Percentiles rank a stretch among this genome's conserved stretches.
Evolutionary conservation across 2,797 vertebrate species (phyloP).

Genomic region (Sebastes minor): DNA sequence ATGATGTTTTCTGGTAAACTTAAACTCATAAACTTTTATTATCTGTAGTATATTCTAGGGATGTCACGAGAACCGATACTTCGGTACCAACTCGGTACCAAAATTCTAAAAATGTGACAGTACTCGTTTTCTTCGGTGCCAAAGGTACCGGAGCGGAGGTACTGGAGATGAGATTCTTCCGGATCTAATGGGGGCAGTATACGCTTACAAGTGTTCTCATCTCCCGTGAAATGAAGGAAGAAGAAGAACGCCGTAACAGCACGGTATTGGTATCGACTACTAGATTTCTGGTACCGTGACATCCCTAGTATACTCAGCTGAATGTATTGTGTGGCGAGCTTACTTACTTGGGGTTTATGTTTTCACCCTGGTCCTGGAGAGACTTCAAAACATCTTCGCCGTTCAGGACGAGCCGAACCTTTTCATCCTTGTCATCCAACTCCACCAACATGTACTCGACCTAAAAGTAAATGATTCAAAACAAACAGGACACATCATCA

Average conservation of each 20-base stretch:
- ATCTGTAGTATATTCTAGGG: neutral
- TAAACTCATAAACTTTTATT: neutral
- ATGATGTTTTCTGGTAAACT: no score
- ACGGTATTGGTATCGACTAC: no score
- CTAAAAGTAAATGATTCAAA: conserved; percentile 68
- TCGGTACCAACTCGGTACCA: no score
- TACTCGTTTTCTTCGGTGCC: no score
- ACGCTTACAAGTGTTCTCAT: no score
- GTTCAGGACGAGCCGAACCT: conserved; percentile 87
- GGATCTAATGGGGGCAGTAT: no score
- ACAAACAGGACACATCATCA: neutral
- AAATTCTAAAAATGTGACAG: no score
- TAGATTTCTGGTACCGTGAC: neutral
- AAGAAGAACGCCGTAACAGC: no score
- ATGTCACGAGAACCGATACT: no score
- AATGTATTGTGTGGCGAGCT: neutral
- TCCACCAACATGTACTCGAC: conserved; percentile 98
- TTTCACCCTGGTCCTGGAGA: conserved; percentile 95
- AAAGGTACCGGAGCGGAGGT: no score
- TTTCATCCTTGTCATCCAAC: conserved; percentile 91
- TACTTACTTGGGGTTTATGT: conserved; percentile 95
- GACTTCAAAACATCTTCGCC: conserved; percentile 89
- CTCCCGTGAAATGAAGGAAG: no score
- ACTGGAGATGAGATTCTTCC: no score
- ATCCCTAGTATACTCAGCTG: neutral